Base-by-base conservation (phyloP, 2,113 vertebrate genomes). In the Aspidoscelis tigris region DNA sequence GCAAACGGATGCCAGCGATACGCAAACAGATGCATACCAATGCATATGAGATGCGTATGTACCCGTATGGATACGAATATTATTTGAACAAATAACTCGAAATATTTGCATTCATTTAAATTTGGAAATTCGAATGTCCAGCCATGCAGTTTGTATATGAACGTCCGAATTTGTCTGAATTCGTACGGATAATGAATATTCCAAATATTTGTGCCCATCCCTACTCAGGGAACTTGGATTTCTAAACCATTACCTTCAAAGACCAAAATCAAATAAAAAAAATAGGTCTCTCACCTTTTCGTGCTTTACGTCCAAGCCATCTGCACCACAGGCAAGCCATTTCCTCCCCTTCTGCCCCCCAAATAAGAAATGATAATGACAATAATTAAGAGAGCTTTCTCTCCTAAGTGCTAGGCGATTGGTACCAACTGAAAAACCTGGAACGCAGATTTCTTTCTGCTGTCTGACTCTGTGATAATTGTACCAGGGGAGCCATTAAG, bases 371-470 rank as follows among this genome's bases (percentile, higher is more conserved):
- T 10, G 24, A 7, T 65, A 81, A 88, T 69, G 89, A 74, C 69
- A 84, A 11, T 87, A 78, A 90, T 90, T 90, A 86, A 86, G 89
- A 86, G 82, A 14, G 21, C 50, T 50, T 58, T 84, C 85, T 3
- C 84, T 85, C 26, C 75, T 73, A 70, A 84, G 81, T 73, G 91
- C 44, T 21, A n/a, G 84, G n/a, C 86, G 88, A 68, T 83, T 75
- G 22, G 79, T 1, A 1, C 3, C 68, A 47, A 80, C 0, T 87
- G 78, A 66, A 41, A 66, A 10, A 75, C 11, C 68, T 1, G 26
- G 74, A 81, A 44, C 77, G 44, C 26, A 64, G 21, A 61, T 80
- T 76, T 39, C 65, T 41, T 80, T 50, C 71, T 18, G 41, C 64
- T 81, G 2, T 72, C 68, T 86, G 81, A 66, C 39, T 5, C 7